phyloP scores from a whole-genome alignment of 2,888 invertebrate species.

The Arctia plantaginis region DNA sequence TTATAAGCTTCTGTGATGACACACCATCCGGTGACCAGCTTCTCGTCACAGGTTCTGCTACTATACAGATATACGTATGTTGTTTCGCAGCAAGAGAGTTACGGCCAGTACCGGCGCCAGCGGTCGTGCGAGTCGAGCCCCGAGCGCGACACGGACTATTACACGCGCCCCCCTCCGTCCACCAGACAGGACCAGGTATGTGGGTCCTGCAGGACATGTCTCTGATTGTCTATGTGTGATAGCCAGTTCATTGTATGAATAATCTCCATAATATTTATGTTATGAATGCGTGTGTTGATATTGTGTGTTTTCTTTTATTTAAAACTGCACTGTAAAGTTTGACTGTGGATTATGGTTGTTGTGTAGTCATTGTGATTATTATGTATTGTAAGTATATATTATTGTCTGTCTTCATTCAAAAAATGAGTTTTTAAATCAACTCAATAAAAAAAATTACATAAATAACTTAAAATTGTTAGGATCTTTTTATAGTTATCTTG shows the following conservation, averaged over 20 bases:
- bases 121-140: constrained; percentile 79
- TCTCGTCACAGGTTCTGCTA: too few species aligned
- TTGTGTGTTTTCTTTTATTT: background rate
- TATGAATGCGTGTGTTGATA: background rate
- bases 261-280: background rate
- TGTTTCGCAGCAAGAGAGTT: constrained; percentile 65
- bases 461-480: too few species aligned
- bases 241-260: too few species aligned
- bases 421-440: too few species aligned
- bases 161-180: constrained; percentile 30
- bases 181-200: constrained; percentile 56
- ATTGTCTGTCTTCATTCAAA: too few species aligned
- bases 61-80: background rate
- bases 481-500: too few species aligned
- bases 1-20: too few species aligned
- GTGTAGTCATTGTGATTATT: too few species aligned
- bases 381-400: too few species aligned
- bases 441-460: too few species aligned
- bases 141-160: constrained; percentile 66
- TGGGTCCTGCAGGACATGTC: background rate
- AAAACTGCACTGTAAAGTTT: background rate
- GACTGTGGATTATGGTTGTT: too few species aligned
- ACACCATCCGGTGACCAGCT: too few species aligned
- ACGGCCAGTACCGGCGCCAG: constrained; percentile 66
- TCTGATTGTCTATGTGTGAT: background rate